Base-by-base conservation (phyloP, 2,113 vertebrate species). In the Porphyrio hochstetteri region DNA sequence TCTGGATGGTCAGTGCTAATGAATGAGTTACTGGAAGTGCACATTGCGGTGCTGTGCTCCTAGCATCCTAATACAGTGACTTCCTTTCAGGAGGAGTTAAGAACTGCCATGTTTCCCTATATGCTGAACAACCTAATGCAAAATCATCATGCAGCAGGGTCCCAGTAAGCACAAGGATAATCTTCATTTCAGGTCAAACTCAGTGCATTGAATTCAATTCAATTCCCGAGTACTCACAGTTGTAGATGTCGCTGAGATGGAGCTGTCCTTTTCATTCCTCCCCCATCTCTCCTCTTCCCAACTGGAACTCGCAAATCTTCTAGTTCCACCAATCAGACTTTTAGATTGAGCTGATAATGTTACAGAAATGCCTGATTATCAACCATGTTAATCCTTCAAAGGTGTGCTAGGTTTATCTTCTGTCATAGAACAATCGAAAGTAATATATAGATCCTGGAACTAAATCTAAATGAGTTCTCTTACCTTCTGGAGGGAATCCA, bases 11-110 rank as follows among this genome's bases (percentile, higher is more conserved):
- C 85, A 31, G 77, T 31, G 72, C 80, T 92, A 94, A 92, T 67
- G 83, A 93, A 90, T 6, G 77, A 90, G 42, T 90, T 94, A 92
- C 92, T 90, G 92, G 92, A 88, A 96, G 46, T 17, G 52, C 42
- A 63, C n/a, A 48, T 78, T 88, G 52, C 64, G 77, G 25, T 24
- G 40, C 46, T 77, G 61, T 61, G 75, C 67, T 91, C 40, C 35
- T 16, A n/a, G 91, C 78, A 88, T 90, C 56, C 59, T 81, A 83
- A 88, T 71, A 60, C 35, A 56, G 44, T 16, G 53, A 89, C 40
- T 88, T 77, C 74, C n/a, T 75, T 92, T 88, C 20, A 61, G 65
- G 14, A 71, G 42, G 40, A 88, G 82, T 71, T 44, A 83, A 46
- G 55, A 72, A 56, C 35, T 55, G 36, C 67, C 87, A 67, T 21